Conservation (phyloP, 2,113 vertebrate species). For the Microcebus lehilahytsara region DNA sequence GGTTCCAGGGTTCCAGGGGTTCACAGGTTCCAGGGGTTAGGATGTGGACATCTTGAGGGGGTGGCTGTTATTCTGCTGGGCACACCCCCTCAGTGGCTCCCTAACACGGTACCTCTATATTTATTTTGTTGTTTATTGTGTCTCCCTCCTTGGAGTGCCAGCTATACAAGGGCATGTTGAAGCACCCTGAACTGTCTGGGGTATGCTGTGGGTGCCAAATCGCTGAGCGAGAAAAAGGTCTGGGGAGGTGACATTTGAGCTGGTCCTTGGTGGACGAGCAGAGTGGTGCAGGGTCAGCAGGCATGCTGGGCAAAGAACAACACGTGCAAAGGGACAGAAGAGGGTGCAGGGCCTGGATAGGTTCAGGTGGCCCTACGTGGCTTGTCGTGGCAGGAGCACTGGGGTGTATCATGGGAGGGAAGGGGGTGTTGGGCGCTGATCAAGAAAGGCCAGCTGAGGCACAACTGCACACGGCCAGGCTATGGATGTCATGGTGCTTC, state of each 20-base stretch:
- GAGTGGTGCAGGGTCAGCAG: neutral
- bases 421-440: neutral
- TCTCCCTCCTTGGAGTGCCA: neutral
- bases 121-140: neutral
- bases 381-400: neutral
- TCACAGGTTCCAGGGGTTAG: neutral
- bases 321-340: neutral
- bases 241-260: neutral
- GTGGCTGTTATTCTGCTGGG: neutral
- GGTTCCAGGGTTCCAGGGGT: neutral
- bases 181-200: neutral
- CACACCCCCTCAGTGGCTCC: neutral
- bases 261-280: neutral
- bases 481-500: neutral
- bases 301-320: neutral
- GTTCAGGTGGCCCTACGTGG: neutral
- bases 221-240: neutral
- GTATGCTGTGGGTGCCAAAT: neutral
- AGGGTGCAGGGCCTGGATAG: neutral
- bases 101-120: neutral
- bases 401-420: neutral
- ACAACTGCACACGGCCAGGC: neutral
- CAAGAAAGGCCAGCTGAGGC: neutral
- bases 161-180: neutral
- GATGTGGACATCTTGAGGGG: neutral